Evolutionary conservation across 1,140 invertebrate genomes (phyloP), one percentile per base, ranked within the genome.

Genomic region (Drosophila sp.): DNA sequence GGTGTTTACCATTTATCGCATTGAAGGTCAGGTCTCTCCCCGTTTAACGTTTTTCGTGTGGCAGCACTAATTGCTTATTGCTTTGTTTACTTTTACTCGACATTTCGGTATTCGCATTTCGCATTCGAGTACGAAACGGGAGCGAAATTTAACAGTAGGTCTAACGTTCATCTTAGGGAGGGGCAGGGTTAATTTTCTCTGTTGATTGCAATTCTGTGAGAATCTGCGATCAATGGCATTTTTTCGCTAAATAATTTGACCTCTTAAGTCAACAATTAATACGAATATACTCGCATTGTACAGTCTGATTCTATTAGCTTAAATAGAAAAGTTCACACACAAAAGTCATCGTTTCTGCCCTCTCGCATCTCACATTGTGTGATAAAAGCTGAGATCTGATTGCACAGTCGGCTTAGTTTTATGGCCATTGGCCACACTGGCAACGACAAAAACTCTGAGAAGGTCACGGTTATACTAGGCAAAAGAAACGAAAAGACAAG

Each of bases 181-280:
- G 43, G 67, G 25, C 21, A 32, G 18, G 38, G 27, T n/a, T 40
- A 32, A 43, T 38, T 6, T 36, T n/a, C n/a, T 27, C 29, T 9
- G 27, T 50, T 27, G 48, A 53, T 45, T 64, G 64, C 62, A 67
- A 46, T 29, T 57, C 29, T 80, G 65, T 79, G 81, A 71, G 69
- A 84, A 84, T 87, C 76, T 57, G 78, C 82, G 71, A 89, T 89
- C 83, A 82, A 89, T 87, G 79, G 78, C 83, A 81, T 72, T 70
- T 63, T 46, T 62, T 66, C 76, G 83, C 83, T 89, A 89, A 89
- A 89, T 89, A 89, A 83, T 83, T 59, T 89, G 83, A 89, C 83
- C 83, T 89, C 84, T 83, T 65, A 53, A 76, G 76, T 81, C 79
- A 77, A 62, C 83, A 89, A 86, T 87, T 87, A 82, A 83, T 78